These are phyloP conservation scores for Diaperis boleti DNA, from an alignment of 2,888 invertebrate species.

Conservation along the genomic window DNA sequence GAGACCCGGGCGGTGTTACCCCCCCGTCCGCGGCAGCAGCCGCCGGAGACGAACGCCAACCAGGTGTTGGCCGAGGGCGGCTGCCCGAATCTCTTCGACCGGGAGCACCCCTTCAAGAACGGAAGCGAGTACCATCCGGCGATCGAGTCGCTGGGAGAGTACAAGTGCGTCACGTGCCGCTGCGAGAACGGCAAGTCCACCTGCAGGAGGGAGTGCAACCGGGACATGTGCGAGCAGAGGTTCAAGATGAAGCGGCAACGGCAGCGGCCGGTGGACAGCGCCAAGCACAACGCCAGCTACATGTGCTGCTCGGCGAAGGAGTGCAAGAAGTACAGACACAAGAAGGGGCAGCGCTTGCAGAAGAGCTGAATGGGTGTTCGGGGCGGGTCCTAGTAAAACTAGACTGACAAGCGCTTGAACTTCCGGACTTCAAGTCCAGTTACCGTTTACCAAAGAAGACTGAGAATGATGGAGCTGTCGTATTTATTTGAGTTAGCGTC, in stretches of 20 bases:
- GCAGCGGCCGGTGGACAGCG: constrained; percentile 50
- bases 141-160: constrained; percentile 87
- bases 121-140: constrained; percentile 88
- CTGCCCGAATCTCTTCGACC: constrained; percentile 78
- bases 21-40: constrained; percentile 60
- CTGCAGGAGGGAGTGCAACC: constrained; percentile 85
- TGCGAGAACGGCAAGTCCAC: constrained; percentile 90
- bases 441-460: constrained; percentile 73
- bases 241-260: constrained; percentile 66
- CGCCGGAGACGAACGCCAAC: constrained; percentile 70
- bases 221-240: constrained; percentile 74
- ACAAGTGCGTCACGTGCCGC: constrained; percentile 91
- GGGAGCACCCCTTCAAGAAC: constrained; percentile 73
- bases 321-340: constrained; percentile 55
- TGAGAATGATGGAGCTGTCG: constrained; percentile 63
- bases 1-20: neutral
- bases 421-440: constrained; percentile 59
- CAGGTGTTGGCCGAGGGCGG: constrained; percentile 84
- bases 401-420: constrained; percentile 35
- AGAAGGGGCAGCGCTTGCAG: constrained; percentile 47
- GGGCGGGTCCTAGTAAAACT: constrained; percentile 46
- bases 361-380: constrained; percentile 30
- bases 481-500: constrained; percentile 56
- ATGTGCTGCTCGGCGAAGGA: constrained; percentile 62
- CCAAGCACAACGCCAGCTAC: constrained; percentile 65